Base-by-base conservation (phyloP, 2,797 vertebrate species). In the Knipowitschia caucasica region DNA sequence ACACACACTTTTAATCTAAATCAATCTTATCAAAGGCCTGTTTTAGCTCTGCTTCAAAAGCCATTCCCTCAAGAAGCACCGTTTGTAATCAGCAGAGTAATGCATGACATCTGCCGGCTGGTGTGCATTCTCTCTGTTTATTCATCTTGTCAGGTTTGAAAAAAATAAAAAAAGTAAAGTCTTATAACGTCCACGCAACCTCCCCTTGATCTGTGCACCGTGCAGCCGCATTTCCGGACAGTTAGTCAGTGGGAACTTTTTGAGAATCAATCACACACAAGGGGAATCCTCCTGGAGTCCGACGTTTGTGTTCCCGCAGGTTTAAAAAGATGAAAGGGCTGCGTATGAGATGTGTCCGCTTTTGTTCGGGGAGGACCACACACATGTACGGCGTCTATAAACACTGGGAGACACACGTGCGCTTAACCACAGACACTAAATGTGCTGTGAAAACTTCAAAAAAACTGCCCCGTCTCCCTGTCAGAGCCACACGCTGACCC, bases 41-140 rank as follows among this genome's bases (percentile, higher is more conserved):
- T n/a, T n/a, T n/a, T n/a, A n/a, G n/a, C n/a, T n/a, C n/a, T n/a
- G n/a, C n/a, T n/a, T n/a, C n/a, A n/a, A n/a, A n/a, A n/a, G n/a
- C n/a, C n/a, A n/a, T n/a, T n/a, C n/a, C n/a, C n/a, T n/a, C n/a
- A n/a, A n/a, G 67, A 72, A 64, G 60, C 72, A 78, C 40, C 61
- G 74, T 86, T 88, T 83, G 81, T 89, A 85, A 90, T 89, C 89
- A 87, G 78, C 67, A 62, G 59, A 78, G 69, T 69, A 73, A 82
- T 62, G 57, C 60, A 75, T 72, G 67, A 81, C 52, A 56, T 67
- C 67, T 79, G 75, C 67, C 83, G 85, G 83, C 79, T 86, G 81
- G 74, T 75, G 68, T 53, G 71, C 67, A 80, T 72, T 78, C 78
- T 67, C 56, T 57, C 78, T 64, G 73, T 72, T 83, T 83, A n/a